phyloP scores from a whole-genome alignment of 2,797 vertebrate species.

The Urocyon cinereoargenteus region DNA sequence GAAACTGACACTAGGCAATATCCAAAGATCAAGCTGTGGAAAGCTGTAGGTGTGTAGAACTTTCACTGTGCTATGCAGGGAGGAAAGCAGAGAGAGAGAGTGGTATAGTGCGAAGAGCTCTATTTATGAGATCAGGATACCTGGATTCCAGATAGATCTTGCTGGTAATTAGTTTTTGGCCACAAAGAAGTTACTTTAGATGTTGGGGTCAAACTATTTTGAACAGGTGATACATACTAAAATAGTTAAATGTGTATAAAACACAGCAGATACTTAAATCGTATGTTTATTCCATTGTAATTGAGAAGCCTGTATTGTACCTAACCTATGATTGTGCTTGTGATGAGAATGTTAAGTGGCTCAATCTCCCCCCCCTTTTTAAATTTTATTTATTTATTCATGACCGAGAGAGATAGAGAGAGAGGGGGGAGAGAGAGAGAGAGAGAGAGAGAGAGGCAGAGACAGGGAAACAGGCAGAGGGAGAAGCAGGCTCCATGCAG shows the following conservation, averaged over 20 bases:
- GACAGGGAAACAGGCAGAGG: too few species aligned
- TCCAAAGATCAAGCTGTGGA: background rate
- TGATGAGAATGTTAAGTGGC: constrained; percentile 11
- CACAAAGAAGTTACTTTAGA: background rate
- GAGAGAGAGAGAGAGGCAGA: too few species aligned
- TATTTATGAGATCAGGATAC: background rate
- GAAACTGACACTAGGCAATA: background rate
- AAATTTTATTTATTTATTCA: too few species aligned
- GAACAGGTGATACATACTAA: constrained; percentile 20
- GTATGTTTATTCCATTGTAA: constrained; percentile 17
- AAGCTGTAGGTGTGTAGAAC: background rate
- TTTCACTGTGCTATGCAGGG: background rate
- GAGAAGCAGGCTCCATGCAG: too few species aligned
- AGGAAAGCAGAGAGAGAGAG: background rate
- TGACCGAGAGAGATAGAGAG: too few species aligned
- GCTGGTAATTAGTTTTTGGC: background rate
- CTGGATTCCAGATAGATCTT: background rate
- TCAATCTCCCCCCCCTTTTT: background rate
- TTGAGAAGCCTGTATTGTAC: constrained; percentile 36
- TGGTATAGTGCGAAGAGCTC: background rate
- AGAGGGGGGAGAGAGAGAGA: too few species aligned
- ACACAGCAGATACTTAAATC: background rate
- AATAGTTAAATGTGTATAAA: constrained; percentile 18
- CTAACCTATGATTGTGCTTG: background rate
- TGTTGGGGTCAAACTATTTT: background rate